phyloP scores from a whole-genome alignment of 2,888 invertebrate genomes.

The Sesia bembeciformis region DNA sequence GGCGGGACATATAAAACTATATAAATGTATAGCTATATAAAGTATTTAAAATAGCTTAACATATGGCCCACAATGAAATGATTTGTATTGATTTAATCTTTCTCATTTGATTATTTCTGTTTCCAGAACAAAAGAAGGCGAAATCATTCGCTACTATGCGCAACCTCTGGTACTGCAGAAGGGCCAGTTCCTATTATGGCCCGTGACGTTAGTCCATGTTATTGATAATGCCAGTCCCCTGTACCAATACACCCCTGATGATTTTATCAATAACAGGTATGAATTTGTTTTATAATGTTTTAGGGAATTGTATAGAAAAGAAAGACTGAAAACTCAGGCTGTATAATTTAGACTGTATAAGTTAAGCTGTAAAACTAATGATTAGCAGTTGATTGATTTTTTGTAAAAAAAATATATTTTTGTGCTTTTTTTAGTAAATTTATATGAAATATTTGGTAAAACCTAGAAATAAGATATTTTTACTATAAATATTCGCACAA shows the following conservation, averaged over 20 bases:
- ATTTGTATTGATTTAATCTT: neutral
- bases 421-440: too few species aligned
- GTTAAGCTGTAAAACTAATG: too few species aligned
- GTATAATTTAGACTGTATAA: too few species aligned
- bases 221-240: constrained; percentile 87
- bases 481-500: too few species aligned
- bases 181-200: constrained; percentile 82
- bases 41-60: neutral
- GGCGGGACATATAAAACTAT: too few species aligned
- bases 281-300: neutral
- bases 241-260: constrained; percentile 81
- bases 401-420: too few species aligned
- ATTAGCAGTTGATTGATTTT: too few species aligned
- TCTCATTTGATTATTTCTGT: too few species aligned
- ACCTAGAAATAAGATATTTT: too few species aligned
- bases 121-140: constrained; percentile 55
- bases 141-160: constrained; percentile 53
- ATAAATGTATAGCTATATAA: neutral
- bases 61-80: neutral
- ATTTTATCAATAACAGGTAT: constrained; percentile 76
- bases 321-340: too few species aligned
- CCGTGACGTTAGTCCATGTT: constrained; percentile 87
- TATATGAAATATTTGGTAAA: too few species aligned
- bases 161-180: constrained; percentile 40
- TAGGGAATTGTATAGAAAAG: too few species aligned